These are phyloP conservation scores for Conopomorpha cramerella DNA, from an alignment of 1,140 invertebrate genomes.

Conservation along the genomic window DNA sequence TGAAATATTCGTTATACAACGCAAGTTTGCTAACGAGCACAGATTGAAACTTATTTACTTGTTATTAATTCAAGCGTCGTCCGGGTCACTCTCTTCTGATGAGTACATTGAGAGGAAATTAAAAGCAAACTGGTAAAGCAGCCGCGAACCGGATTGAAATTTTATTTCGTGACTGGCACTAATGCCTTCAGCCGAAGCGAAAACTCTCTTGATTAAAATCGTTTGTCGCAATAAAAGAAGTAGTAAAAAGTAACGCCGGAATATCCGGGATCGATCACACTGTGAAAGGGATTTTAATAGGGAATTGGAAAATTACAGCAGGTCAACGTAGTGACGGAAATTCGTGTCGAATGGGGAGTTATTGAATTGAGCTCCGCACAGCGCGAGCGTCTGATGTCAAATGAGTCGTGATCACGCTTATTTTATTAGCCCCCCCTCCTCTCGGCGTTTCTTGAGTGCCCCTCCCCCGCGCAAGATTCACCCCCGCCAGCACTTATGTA, in stretches of 20 bases:
- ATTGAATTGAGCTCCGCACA: constrained; percentile 12
- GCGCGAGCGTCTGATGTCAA: constrained; percentile 19
- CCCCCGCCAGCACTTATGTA: constrained; percentile 10
- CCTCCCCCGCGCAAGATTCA: constrained; percentile 1
- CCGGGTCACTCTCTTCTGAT: constrained; percentile 18
- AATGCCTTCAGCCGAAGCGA: constrained; percentile 47
- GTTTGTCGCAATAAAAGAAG: constrained; percentile 59
- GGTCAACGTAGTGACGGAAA: constrained; percentile 23
- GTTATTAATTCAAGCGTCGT: constrained; percentile 24
- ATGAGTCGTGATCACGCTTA: constrained; percentile 32
- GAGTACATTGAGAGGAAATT: constrained; percentile 42
- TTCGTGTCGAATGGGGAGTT: constrained; percentile 35
- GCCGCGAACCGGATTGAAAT: constrained; percentile 41
- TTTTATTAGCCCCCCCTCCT: constrained; percentile 24
- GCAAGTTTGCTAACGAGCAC: no score
- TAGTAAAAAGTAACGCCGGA: constrained; percentile 54
- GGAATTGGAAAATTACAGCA: no score
- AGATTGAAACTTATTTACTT: no score
- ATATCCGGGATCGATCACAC: constrained; percentile 44
- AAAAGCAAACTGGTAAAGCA: constrained; percentile 41
- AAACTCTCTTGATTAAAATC: constrained; percentile 60
- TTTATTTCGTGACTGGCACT: constrained; percentile 41
- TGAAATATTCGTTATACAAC: no score
- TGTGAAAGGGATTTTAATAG: constrained; percentile 41
- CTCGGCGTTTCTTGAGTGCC: constrained; percentile 7